A percentile compares a stretch with the other conserved stretches of the same genome.
phyloP scores from a whole-genome alignment of 2,888 invertebrate species.

The Allophyes oxyacanthae region DNA sequence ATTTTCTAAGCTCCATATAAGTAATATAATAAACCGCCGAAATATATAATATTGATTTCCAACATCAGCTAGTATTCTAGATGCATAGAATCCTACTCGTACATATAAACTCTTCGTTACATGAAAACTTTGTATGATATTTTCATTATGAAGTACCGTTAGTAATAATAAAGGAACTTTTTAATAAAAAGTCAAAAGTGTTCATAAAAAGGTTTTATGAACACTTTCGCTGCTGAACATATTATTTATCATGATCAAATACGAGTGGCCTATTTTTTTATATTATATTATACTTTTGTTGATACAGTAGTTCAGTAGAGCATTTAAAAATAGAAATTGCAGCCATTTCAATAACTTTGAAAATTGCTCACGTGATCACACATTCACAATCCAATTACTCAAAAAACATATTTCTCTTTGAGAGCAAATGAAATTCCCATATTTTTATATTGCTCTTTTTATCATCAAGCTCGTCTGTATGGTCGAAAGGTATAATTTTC shows the following conservation, averaged over 20 bases:
- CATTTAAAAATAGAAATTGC: not conserved
- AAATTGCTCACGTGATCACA: not conserved
- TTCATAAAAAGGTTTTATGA: no score
- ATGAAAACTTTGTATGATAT: constrained; percentile 1
- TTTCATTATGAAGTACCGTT: constrained; percentile 10
- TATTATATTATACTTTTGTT: constrained; percentile 9
- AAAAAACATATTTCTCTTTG: not conserved
- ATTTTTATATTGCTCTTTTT: no score
- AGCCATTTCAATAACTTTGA: no score
- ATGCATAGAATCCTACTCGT: no score
- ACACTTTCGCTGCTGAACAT: constrained; percentile 25
- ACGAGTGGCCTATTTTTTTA: constrained; percentile 7
- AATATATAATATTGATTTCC: no score
- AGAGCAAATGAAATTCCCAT: no score
- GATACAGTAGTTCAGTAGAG: not conserved
- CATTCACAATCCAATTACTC: constrained; percentile 1
- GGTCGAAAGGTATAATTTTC: constrained; percentile 19
- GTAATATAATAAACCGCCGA: no score
- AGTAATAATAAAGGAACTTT: constrained; percentile 24
- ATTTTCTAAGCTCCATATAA: no score
- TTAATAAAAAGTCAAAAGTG: no score
- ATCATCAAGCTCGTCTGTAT: constrained; percentile 5
- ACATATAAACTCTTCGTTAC: no score
- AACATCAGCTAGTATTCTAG: no score
- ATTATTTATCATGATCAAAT: constrained; percentile 1